Percentiles rank a stretch among this genome's conserved stretches.
Evolutionary conservation across 2,888 invertebrate species (phyloP).

Genomic region (Aporophyla lueneburgensis): DNA sequence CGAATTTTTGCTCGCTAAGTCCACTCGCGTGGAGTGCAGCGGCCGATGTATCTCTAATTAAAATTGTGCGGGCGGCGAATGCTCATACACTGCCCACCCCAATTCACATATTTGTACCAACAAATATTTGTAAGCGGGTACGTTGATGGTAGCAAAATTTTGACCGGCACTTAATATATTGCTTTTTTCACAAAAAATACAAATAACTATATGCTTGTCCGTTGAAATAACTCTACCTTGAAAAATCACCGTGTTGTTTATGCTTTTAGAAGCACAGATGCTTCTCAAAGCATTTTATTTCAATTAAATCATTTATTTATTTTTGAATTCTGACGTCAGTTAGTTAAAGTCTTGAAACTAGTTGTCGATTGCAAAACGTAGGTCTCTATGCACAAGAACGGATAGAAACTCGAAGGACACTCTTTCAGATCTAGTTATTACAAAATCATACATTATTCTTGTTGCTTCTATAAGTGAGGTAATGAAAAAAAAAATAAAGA

Average conservation of each 20-base stretch:
- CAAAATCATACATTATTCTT: no score
- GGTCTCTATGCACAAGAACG: no score
- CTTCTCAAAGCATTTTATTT: neutral
- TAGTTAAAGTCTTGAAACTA: no score
- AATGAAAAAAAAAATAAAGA: no score
- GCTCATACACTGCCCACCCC: neutral
- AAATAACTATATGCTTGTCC: no score
- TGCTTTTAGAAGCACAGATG: neutral
- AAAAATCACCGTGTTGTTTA: conserved; percentile 1
- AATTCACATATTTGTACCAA: neutral
- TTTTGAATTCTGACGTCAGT: no score
- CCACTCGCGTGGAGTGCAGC: neutral
- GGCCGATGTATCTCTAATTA: neutral
- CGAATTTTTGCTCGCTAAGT: neutral
- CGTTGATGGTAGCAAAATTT: neutral
- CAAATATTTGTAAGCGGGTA: neutral
- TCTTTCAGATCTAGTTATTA: no score
- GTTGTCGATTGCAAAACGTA: no score
- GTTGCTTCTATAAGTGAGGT: no score
- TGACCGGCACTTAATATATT: neutral
- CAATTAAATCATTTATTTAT: no score
- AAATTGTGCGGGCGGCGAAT: conserved; percentile 1
- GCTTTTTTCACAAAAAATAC: neutral
- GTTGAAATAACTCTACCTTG: neutral
- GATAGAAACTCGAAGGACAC: no score